Base-by-base conservation (phyloP, 2,888 invertebrate species). In the Polydrusus cervinus region DNA sequence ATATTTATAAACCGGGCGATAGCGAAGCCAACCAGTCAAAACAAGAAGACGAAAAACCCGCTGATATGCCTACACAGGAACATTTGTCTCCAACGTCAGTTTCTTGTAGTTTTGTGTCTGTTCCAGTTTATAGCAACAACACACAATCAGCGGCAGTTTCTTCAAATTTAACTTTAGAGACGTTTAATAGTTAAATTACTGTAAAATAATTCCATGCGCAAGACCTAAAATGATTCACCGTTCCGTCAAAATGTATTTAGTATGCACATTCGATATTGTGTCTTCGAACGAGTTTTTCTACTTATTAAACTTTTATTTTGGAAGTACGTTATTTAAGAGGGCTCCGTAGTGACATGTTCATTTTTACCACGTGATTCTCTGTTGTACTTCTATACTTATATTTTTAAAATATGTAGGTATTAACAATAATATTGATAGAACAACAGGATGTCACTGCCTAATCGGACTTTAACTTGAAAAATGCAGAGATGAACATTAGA, bases 11-110 rank as follows among this genome's bases (percentile, higher is more conserved):
- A 62, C 64, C 78, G 6, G 81, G 81, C 18, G 60, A 34, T 45
- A 11, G 30, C 16, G 65, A 51, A 53, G 18, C 47, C 7, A 2
- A 30, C 64, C 71, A 25, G 66, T 70, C 47, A 78, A 74, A 30
- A 18, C 66, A n/a, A 79, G 81, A 77, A 74, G 78, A 49, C 75
- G 76, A 49, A 76, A 80, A 43, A 69, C 66, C 61, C 5, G 10
- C 53, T 7, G 68, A 68, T 13, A 18, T 38, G 5, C 53, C 62
- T 75, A 30, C n/a, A 65, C 3, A 62, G 68, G 13, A 74, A 77
- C 51, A 61, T 43, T 78, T 81, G 70, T 84, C 85, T 60, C 86
- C 86, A 7, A 82, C 83, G 34, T 84, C 86, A 34, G 87, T 86
- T 51, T 79, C 85, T 51, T 86, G 87, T 76, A 84, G 84, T 10